Base-by-base conservation (phyloP, 2,888 invertebrate genomes). In the Protonemura montana region DNA sequence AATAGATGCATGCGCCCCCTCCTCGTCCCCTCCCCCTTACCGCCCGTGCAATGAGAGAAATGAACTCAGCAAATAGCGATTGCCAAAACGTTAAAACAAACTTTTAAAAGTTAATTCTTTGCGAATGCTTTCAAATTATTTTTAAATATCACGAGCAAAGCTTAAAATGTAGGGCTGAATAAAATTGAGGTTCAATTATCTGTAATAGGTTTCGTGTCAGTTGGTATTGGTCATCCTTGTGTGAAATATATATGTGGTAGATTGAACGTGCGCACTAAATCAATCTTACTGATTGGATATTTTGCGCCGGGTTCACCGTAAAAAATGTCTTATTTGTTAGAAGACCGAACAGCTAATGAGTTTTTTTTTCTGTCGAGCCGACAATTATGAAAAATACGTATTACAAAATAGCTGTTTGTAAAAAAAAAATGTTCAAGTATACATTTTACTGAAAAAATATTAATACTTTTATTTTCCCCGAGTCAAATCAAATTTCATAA, bases 401-500 rank as follows among this genome's bases (percentile, higher is more conserved):
- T 16, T 59, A 59, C 59, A 59, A 21, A 59, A 59, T 59, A 7
- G 59, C 21, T 59, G 59, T 21, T 21, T 59, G 2, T 59, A 59
- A 7, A 59, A 59, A 59, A 21, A 59, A 35, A 3, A 59, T 21
- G 21, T 59, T 21, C 7, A 16, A 59, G 1, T 1, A 13, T 59
- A 59, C 59, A 59, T 59, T 59, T 59, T 59, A 59, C 59, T 59
- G n/a, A 59, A 59, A 59, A 59, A 59, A 1, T 59, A 59, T 59
- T 10, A 59, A 59, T 21, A 59, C 59, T 59, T 13, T 59, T n/a
- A n/a, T n/a, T 59, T 59, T 21, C 7, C 7, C 35, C 7, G 59
- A 59, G 59, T 59, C 59, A 59, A 59, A 59, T 59, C 59, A 59
- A 21, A 59, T 59, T 59, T 59, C 59, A 59, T 59, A 59, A 59